Base-by-base conservation (phyloP, 2,797 vertebrate species). In the Xiphophorus birchmanni region DNA sequence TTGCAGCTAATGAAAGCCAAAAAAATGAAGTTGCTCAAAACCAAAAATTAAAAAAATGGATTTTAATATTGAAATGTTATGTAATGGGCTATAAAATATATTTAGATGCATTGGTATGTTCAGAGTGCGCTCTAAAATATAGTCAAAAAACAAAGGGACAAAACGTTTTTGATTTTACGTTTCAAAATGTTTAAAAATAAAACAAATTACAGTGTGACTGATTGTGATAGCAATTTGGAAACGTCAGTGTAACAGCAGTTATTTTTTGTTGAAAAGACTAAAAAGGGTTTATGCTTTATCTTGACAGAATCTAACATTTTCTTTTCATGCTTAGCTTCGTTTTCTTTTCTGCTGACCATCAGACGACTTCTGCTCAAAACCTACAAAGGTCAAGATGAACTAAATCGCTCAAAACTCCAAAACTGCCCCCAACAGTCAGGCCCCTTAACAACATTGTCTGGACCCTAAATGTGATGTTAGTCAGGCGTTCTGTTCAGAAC, bases 401-500 rank as follows among this genome's bases (percentile, higher is more conserved):
- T 67, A 7, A 77, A 69, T 23, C 78, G 40, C 80, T 87, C 76
- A 45, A 74, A 89, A 77, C n/a, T 58, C 74, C 58, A 78, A 80
- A 75, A 80, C 5, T 17, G 23, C 17, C 26, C 69, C 65, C 37
- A 37, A 5, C 37, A n/a, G 80, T 0, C 4, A 80, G 81, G 80
- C 65, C 84, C 76, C 75, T 72, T 45, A 79, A 84, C 82, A 74
- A 45, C 65, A 77, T 48, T 74, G 84, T 50, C 48, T 26, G 47
- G 77, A 76, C 52, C 74, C 12, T 76, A 83, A 80, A 73, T 79
- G 26, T 88, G 87, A 84, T 79, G 85, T 80, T 6, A 37, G 32
- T 76, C 81, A 83, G 85, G 87, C 75, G 47, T 76, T 81, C 32
- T 35, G 78, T 63, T 65, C 75, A 50, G 77, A 77, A 85, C 50